phyloP scores from a whole-genome alignment of 2,797 vertebrate genomes.

The Anguilla pacifica region DNA sequence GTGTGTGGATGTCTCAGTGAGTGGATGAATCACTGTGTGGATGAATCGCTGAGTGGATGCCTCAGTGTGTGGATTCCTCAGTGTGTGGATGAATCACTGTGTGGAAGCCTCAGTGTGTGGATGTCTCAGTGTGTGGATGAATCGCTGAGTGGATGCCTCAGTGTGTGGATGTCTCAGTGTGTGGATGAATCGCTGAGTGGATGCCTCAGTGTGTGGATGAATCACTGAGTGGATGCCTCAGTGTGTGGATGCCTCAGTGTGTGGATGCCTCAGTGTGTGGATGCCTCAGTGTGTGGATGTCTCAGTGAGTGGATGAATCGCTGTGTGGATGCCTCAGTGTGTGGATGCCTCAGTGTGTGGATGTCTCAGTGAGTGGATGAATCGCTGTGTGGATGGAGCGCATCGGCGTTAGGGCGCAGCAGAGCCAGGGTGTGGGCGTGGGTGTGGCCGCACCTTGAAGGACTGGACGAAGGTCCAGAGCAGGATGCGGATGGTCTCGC shows the following conservation, averaged over 20 bases:
- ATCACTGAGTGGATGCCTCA: slow-evolving; percentile 3
- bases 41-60: too few species aligned
- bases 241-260: background rate
- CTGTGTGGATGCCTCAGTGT: slow-evolving; percentile 3
- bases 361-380: slow-evolving; percentile 14
- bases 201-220: slow-evolving; percentile 16
- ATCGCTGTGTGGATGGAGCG: background rate
- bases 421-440: background rate
- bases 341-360: background rate
- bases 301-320: background rate
- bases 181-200: background rate
- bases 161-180: background rate
- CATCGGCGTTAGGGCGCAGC: background rate
- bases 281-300: background rate
- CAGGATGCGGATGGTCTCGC: slow-evolving; percentile 94
- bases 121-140: background rate
- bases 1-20: slow-evolving; percentile 15
- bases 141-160: slow-evolving; percentile 24
- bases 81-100: background rate
- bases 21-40: background rate
- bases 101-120: background rate
- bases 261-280: background rate
- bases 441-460: slow-evolving; percentile 83
- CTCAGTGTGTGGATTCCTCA: background rate
- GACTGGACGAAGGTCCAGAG: slow-evolving; percentile 97